phyloP scores from a whole-genome alignment of 1,140 invertebrate species.

The Drosophila mayri region DNA sequence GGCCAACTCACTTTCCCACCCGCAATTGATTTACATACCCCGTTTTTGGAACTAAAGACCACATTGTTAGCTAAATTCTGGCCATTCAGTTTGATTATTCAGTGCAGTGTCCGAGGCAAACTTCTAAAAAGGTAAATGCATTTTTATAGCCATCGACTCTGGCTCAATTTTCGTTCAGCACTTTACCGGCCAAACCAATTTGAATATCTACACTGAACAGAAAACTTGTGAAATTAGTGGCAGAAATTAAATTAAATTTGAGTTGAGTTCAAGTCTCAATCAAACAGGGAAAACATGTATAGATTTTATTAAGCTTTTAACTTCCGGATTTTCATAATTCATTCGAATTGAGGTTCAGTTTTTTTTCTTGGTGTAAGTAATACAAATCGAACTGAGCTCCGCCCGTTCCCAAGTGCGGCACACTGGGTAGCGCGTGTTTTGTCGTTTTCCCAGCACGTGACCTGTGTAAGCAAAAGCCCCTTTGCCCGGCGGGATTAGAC shows the following conservation, averaged over 20 bases:
- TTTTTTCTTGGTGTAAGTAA: conserved; percentile 22
- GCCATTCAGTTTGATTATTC: conserved; percentile 30
- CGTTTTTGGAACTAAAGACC: conserved; percentile 10
- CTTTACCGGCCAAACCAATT: conserved; percentile 18
- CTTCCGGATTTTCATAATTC: background rate
- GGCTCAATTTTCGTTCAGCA: conserved; percentile 27
- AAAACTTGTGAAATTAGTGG: background rate
- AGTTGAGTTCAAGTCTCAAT: too few relatives aligned
- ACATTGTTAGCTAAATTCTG: conserved; percentile 9
- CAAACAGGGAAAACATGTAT: background rate
- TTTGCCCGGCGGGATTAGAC: conserved; percentile 7
- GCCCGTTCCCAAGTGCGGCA: conserved; percentile 42
- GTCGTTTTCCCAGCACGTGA: conserved; percentile 74
- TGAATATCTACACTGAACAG: conserved; percentile 16
- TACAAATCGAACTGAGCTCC: background rate
- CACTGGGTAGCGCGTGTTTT: conserved; percentile 67
- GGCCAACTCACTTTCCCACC: conserved; percentile 1
- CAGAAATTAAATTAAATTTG: background rate
- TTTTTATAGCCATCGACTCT: conserved; percentile 38
- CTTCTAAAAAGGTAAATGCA: conserved; percentile 41
- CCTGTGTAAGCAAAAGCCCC: conserved; percentile 58
- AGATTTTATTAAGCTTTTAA: background rate
- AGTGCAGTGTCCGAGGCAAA: conserved; percentile 17
- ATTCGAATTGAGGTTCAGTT: background rate
- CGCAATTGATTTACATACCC: conserved; percentile 24